Evolutionary conservation across 2,888 invertebrate species (phyloP), one percentile per base, ranked within the genome.

Genomic region (Thelaira solivaga): DNA sequence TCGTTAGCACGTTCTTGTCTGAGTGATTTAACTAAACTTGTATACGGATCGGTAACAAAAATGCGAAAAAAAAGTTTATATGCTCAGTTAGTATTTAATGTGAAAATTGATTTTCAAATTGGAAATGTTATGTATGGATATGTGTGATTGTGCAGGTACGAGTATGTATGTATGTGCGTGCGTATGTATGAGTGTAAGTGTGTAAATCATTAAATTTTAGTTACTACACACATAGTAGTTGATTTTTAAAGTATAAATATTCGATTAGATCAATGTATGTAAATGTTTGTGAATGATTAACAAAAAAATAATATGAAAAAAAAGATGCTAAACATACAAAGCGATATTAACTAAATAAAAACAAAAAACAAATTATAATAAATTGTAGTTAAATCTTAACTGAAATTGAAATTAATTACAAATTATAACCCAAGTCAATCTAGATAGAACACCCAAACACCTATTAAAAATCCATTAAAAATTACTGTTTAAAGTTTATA

Each of bases 221-320:
- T 69, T 74, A 51, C 49, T 78, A n/a, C n/a, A n/a, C n/a, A n/a
- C n/a, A n/a, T n/a, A n/a, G n/a, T n/a, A 74, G 69, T 74, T 69
- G 31, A 65, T 78, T 78, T 77, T 78, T 55, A 71, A 73, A 68
- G 68, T 73, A 67, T 62, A 57, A 71, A 78, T 76, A 51, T 67
- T 62, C 55, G 29, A 41, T 76, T 73, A 76, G 74, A 71, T 80
- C 78, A 80, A 74, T 65, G 73, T 80, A 59, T 79, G 72, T 77
- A 76, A 75, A 68, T 82, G 61, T 82, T 53, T 75, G 62, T 80
- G 67, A 80, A 74, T 79, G 69, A 77, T 81, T 5, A 39, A 36
- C n/a, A 11, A 3, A 39, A 39, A 4, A 11, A 13, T 2, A 39
- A 75, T 59, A 51, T 51, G 45, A 31, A 49, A 41, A 16, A 53